Percentiles rank a stretch among this genome's conserved stretches.
phyloP scores from a whole-genome alignment of 2,797 vertebrate genomes.

The Pseudomugil gertrudae region DNA sequence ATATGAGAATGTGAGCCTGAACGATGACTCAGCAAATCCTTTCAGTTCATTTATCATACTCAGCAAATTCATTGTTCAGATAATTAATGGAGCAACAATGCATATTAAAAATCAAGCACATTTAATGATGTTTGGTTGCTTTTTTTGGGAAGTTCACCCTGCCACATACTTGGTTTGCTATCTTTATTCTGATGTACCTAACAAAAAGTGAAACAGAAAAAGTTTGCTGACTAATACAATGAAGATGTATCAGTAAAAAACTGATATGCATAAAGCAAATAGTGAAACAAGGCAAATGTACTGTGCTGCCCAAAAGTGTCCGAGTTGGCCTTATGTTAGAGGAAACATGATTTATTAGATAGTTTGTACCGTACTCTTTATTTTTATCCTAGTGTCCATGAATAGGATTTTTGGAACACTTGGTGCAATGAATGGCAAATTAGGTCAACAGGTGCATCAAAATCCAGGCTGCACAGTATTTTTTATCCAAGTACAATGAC shows the following conservation, averaged over 20 bases:
- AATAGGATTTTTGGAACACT: slow-evolving; percentile 12
- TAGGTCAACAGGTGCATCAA: not conserved
- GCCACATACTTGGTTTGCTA: slow-evolving; percentile 1
- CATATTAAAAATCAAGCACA: slow-evolving; percentile 1
- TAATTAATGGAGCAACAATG: slow-evolving; percentile 52
- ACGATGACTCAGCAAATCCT: slow-evolving; percentile 24
- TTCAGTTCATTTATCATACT: slow-evolving; percentile 37
- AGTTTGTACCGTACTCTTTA: not conserved
- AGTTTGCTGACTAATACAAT: not conserved
- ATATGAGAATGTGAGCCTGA: not conserved
- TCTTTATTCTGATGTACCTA: too few relatives aligned
- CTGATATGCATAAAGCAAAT: not conserved
- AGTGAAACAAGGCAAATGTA: not conserved
- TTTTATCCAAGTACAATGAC: slow-evolving; percentile 19
- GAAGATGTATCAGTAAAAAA: not conserved
- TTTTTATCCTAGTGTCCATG: slow-evolving; percentile 5
- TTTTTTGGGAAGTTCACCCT: not conserved
- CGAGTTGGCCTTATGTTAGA: not conserved
- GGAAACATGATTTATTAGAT: slow-evolving; percentile 10
- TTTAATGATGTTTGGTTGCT: not conserved
- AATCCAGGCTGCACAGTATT: not conserved
- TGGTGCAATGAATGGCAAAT: slow-evolving; percentile 10
- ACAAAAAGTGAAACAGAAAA: too few relatives aligned
- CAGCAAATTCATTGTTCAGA: slow-evolving; percentile 49
- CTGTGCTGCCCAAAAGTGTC: not conserved